Conservation (phyloP, 2,797 vertebrate genomes). For the Chloroceryle amazona region DNA sequence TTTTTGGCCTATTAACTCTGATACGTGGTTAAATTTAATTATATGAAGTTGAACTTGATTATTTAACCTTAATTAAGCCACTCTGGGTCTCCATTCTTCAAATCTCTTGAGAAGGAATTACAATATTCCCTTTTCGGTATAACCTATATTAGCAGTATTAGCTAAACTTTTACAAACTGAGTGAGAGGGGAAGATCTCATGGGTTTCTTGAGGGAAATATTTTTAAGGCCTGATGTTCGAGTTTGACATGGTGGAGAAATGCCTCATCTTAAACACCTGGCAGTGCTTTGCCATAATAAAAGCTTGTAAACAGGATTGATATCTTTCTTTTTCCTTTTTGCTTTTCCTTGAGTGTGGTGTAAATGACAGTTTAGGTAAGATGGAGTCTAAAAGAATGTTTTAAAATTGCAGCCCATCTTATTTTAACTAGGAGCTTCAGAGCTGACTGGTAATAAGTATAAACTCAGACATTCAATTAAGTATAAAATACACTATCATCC, state of each 20-base stretch:
- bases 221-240: not conserved
- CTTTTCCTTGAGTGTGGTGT: not conserved
- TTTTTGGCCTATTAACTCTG: conserved; percentile 44
- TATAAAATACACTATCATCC: not conserved
- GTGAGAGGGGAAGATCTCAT: not conserved
- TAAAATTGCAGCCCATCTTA: not conserved
- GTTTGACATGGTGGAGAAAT: not conserved
- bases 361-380: not conserved
- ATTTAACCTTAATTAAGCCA: conserved; percentile 60
- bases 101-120: conserved; percentile 7
- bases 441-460: not conserved
- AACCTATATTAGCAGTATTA: not conserved
- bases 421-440: not conserved
- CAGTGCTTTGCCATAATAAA: not conserved
- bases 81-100: conserved; percentile 1
- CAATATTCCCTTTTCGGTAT: not conserved
- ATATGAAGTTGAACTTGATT: conserved; percentile 33
- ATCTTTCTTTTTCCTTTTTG: not conserved
- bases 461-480: not conserved
- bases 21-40: conserved; percentile 50
- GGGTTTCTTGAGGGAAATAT: not conserved
- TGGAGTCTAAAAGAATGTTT: not conserved
- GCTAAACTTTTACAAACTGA: not conserved
- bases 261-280: not conserved
- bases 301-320: not conserved